Percentiles rank a stretch among this genome's conserved stretches.
These are phyloP conservation scores for Lysandra coridon DNA, from an alignment of 2,888 invertebrate genomes.

Conservation along the genomic window DNA sequence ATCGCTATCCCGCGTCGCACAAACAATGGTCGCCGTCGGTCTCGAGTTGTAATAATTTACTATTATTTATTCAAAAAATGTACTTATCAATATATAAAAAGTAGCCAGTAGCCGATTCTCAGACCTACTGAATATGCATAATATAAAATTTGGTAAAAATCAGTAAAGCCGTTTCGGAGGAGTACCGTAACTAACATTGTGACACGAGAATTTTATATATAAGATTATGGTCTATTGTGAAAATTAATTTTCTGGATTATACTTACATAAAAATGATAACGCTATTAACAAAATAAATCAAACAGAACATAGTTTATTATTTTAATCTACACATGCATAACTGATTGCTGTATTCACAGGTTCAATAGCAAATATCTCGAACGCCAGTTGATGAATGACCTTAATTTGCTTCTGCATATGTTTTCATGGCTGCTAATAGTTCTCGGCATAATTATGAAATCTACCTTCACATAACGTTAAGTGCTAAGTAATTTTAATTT, in stretches of 20 bases:
- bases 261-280: background rate
- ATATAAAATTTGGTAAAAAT: too few species aligned
- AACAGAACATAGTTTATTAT: background rate
- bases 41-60: too few species aligned
- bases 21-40: too few species aligned
- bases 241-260: background rate
- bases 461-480: background rate
- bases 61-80: too few species aligned
- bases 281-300: background rate
- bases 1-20: too few species aligned
- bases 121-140: too few species aligned
- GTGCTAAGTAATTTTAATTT: background rate
- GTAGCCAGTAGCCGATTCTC: too few species aligned
- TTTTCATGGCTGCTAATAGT: background rate
- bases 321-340: background rate
- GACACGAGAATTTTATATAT: too few species aligned
- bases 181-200: too few species aligned
- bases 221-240: too few species aligned
- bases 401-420: conserved; percentile 2
- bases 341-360: background rate
- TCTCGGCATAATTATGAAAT: background rate
- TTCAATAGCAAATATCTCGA: background rate
- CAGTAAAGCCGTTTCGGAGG: too few species aligned
- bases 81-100: too few species aligned
- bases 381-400: background rate